Base-by-base conservation (phyloP, 2,113 vertebrate species). In the Neotragus pygmaeus region DNA sequence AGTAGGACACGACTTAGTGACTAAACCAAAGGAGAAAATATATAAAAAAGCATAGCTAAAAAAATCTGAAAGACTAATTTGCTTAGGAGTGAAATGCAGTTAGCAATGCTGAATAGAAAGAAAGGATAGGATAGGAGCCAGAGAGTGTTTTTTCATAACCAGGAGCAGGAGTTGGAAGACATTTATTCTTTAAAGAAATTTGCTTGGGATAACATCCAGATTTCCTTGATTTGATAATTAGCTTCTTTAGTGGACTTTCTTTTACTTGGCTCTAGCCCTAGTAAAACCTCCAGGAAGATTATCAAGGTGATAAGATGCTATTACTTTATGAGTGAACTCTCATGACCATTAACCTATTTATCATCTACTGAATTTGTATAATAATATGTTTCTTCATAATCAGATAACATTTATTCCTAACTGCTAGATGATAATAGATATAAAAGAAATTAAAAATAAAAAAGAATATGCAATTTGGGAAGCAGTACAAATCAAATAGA, bases 401-500 rank as follows among this genome's bases (percentile, higher is more conserved):
- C 19, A 96, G 27, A 2, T 84, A 84, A 83, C 14, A 58, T 70
- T 39, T 23, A 82, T 87, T 93, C 11, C 23, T 95, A 95, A 94
- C 85, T 97, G 81, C 4, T 96, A 75, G 12, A 58, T 94, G 58
- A 89, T n/a, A 75, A 21, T 9, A 39, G 49, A 75, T 25, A 93
- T 14, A 39, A 49, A 12, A 77, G 43, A 53, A 96, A 6, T 36
- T 82, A 15, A 82, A 55, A 80, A 80, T 49, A 45, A 62, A 84
- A 80, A 73, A 91, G 25, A 57, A 78, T 25, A 86, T 70, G 23
- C 33, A 93, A 81, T 90, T 60, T 85, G 90, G 57, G 25, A 92
- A 96, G 80, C 51, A 89, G 49, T 53, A 58, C n/a, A 91, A 81
- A 90, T 97, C 45, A 89, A 93, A 96, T 93, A 75, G 64, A 97